These are phyloP conservation scores for Desmophyllum pertusum DNA, from an alignment of 92 coral and sea anemone species.

Conservation along the genomic window DNA sequence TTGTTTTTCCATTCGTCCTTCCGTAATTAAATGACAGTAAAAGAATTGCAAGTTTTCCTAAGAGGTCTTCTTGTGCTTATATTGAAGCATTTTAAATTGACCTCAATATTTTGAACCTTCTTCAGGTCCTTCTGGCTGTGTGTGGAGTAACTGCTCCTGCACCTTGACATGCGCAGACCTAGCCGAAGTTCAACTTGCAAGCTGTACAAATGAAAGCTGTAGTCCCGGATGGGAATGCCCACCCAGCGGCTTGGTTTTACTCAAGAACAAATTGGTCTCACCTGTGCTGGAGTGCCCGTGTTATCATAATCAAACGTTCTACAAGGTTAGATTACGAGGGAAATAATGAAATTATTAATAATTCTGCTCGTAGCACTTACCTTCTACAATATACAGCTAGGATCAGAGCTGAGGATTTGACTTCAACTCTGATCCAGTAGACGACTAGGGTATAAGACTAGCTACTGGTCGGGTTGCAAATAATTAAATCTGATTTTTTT, in stretches of 20 bases:
- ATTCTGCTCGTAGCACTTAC: too few relatives aligned
- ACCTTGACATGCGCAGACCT: slow-evolving; percentile 68
- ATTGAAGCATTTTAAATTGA: neutral
- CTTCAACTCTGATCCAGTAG: too few relatives aligned
- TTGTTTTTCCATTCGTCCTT: neutral
- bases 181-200: slow-evolving; percentile 42
- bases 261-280: slow-evolving; percentile 51
- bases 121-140: slow-evolving; percentile 35
- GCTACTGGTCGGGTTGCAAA: too few relatives aligned
- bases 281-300: slow-evolving; percentile 72
- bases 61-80: neutral
- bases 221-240: slow-evolving; percentile 74
- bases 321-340: slow-evolving; percentile 59
- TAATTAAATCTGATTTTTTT: too few relatives aligned
- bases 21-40: neutral
- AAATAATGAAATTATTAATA: too few relatives aligned
- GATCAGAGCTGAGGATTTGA: too few relatives aligned
- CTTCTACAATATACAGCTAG: too few relatives aligned
- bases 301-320: slow-evolving; percentile 54
- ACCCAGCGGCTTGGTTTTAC: slow-evolving; percentile 50
- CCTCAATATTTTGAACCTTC: neutral
- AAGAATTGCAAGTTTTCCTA: neutral
- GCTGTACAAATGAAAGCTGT: slow-evolving; percentile 56
- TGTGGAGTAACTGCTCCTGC: slow-evolving; percentile 69
- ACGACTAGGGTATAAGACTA: too few relatives aligned